These are phyloP conservation scores for Drosophila neotestacea DNA, from an alignment of 2,888 invertebrate genomes.

Conservation along the genomic window DNA sequence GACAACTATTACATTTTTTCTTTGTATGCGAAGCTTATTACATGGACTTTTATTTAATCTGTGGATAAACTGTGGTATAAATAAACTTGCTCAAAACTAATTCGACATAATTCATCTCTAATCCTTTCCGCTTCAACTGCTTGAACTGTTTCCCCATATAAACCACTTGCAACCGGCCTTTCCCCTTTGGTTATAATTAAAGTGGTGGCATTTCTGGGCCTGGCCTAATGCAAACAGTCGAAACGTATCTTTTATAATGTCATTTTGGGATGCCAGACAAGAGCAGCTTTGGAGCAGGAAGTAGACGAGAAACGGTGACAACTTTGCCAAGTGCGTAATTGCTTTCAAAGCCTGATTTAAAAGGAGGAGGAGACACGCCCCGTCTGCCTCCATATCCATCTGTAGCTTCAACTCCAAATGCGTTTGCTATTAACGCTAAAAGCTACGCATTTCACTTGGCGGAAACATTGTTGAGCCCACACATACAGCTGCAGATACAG, in stretches of 20 bases:
- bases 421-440: slow-evolving; percentile 65
- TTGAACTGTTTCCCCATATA: slow-evolving; percentile 1
- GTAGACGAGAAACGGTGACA: slow-evolving; percentile 50
- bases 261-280: slow-evolving; percentile 47
- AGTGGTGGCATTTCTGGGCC: slow-evolving; percentile 20
- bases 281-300: slow-evolving; percentile 66
- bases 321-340: slow-evolving; percentile 71
- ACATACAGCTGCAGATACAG: slow-evolving; percentile 20
- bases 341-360: slow-evolving; percentile 68
- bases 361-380: slow-evolving; percentile 51
- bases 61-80: background rate
- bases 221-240: slow-evolving; percentile 40
- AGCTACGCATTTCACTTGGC: slow-evolving; percentile 63
- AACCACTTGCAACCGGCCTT: background rate
- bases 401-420: slow-evolving; percentile 11
- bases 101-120: slow-evolving; percentile 1
- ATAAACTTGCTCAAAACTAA: slow-evolving; percentile 2
- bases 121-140: slow-evolving; percentile 15
- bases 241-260: slow-evolving; percentile 42
- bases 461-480: slow-evolving; percentile 53
- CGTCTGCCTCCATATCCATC: slow-evolving; percentile 12
- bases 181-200: slow-evolving; percentile 3
- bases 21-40: background rate
- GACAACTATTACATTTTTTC: too few species aligned
- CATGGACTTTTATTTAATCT: background rate